phyloP scores from a whole-genome alignment of 2,113 vertebrate genomes.

The Sturnus vulgaris region DNA sequence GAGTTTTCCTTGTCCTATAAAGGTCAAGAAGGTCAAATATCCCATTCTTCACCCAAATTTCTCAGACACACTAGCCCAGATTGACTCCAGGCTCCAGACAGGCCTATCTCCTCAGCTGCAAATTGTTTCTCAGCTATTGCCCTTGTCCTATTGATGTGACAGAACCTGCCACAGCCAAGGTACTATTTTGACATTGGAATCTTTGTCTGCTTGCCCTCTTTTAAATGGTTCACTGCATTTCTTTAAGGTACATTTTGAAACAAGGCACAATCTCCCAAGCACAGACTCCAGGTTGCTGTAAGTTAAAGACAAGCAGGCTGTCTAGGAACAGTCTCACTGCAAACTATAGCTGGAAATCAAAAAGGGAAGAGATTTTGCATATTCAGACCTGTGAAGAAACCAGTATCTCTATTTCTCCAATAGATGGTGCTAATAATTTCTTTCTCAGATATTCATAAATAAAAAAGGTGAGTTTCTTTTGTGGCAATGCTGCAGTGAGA shows the following conservation, averaged over 20 bases:
- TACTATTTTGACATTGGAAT: constrained; percentile 31
- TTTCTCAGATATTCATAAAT: not conserved
- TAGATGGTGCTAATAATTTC: constrained; percentile 56
- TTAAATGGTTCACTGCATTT: constrained; percentile 20
- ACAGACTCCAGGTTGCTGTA: not conserved
- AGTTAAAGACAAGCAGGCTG: not conserved
- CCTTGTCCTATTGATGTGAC: constrained; percentile 25
- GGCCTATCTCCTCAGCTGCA: not conserved
- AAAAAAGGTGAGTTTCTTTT: not conserved
- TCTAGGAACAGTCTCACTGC: not conserved
- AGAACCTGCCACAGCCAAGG: not conserved
- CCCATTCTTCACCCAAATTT: not conserved
- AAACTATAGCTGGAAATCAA: not conserved
- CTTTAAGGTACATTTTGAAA: constrained; percentile 5
- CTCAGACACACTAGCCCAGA: not conserved
- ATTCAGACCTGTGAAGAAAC: not conserved
- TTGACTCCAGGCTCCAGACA: not conserved
- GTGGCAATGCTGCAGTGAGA: not conserved
- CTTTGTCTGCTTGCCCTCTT: constrained; percentile 19
- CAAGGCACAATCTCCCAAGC: not conserved
- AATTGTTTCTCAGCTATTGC: not conserved
- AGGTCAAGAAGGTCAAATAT: constrained; percentile 2
- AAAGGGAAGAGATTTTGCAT: not conserved
- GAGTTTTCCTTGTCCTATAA: not conserved
- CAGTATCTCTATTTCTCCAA: constrained; percentile 10